A percentile compares a stretch with the other conserved stretches of the same genome.
These are phyloP conservation scores for Argopecten irradians DNA, from an alignment of 1,140 invertebrate species.

Conservation along the genomic window DNA sequence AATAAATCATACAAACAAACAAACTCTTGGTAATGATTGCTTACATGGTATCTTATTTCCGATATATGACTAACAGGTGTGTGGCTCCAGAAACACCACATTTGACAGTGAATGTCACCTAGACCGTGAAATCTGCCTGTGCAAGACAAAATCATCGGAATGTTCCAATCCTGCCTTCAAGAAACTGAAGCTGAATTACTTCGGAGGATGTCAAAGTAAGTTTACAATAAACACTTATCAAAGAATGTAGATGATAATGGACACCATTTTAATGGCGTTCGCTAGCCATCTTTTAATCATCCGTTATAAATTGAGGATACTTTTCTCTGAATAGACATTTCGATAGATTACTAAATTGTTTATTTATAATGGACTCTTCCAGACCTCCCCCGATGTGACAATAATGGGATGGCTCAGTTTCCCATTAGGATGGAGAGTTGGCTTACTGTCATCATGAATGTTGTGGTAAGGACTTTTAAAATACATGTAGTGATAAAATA, in stretches of 20 bases:
- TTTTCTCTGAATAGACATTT: not conserved
- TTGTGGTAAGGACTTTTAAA: slow-evolving; percentile 59
- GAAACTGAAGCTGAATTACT: slow-evolving; percentile 64
- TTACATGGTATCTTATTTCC: no score
- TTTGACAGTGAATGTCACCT: slow-evolving; percentile 64
- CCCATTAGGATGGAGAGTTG: slow-evolving; percentile 65
- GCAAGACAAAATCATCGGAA: slow-evolving; percentile 40
- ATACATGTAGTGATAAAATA: not conserved
- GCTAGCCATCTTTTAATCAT: no score
- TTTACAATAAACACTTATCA: not conserved
- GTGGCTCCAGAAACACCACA: slow-evolving; percentile 61
- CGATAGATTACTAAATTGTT: not conserved
- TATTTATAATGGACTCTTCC: slow-evolving; percentile 20
- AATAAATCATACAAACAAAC: no score
- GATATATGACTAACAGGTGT: slow-evolving; percentile 57
- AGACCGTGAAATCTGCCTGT: slow-evolving; percentile 61
- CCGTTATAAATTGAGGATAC: not conserved
- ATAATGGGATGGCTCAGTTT: slow-evolving; percentile 60
- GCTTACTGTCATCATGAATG: slow-evolving; percentile 68
- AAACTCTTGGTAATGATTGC: no score
- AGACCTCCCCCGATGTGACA: slow-evolving; percentile 61
- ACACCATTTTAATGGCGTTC: not conserved
- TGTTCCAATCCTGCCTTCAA: slow-evolving; percentile 49
- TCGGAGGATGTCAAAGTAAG: slow-evolving; percentile 62
- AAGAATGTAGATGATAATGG: not conserved